Base-by-base conservation (phyloP, 1,140 invertebrate genomes). In the Pararge aegeria region DNA sequence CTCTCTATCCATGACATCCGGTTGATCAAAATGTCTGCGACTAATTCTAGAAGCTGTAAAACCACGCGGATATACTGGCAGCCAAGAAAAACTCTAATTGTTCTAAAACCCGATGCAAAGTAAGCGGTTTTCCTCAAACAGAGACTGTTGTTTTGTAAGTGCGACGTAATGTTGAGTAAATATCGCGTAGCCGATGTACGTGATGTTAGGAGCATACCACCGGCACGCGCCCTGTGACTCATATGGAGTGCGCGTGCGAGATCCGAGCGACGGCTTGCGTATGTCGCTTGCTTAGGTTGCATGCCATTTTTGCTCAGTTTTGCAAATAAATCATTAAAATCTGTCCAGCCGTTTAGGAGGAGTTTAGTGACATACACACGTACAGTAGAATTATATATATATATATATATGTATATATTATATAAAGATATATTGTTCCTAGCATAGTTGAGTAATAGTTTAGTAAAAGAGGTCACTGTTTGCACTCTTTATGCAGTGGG, bases 161-260 rank as follows among this genome's bases (percentile, higher is more conserved):
- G 30, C 30, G 30, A 34, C 3, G 30, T n/a, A 3, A 18, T 42
- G 38, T 18, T 7, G 10, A 10, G 5, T 42, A 15, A 63, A 63
- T 51, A 37, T 60, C 34, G 59, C 53, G 58, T 56, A 68, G 61
- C n/a, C n/a, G n/a, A n/a, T n/a, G 66, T 66, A 69, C 66, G 66
- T 66, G 66, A 49, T 62, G 57, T 29, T 46, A 56, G 38, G 19
- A 48, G 30, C 63, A 56, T 55, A 42, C 34, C 38, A 49, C 46
- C 53, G 50, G 56, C 58, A 61, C 44, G 55, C 50, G 55, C 51
- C 58, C 49, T 46, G 19, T 60, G 62, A 64, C 42, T 60, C 62
- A 64, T 55, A 18, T 5, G 49, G 48, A 21, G 10, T 51, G 58
- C 49, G 59, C 53, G 58, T 49, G 50, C 48, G 34, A 34, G 27